A percentile compares a stretch with the other conserved stretches of the same genome.
Conservation (phyloP, 2,797 vertebrate genomes). For the Gobionotothen gibberifrons region DNA sequence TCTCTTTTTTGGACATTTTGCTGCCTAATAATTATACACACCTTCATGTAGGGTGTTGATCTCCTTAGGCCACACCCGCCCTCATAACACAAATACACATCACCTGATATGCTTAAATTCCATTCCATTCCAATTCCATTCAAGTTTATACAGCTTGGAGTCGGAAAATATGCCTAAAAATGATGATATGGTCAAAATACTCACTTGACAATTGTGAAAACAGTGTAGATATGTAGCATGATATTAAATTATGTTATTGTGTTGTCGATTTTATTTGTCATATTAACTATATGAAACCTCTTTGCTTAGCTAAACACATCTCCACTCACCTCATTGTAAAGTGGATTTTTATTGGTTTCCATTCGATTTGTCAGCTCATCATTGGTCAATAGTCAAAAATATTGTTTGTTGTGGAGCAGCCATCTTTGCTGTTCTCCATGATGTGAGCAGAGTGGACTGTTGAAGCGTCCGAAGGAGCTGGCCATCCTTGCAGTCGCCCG, state of each 20-base stretch:
- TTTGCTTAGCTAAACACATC: background rate
- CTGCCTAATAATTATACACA: too few relatives aligned
- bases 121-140: too few relatives aligned
- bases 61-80: too few relatives aligned
- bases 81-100: too few relatives aligned
- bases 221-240: too few relatives aligned
- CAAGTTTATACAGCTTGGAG: too few relatives aligned
- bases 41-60: too few relatives aligned
- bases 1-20: too few relatives aligned
- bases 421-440: background rate
- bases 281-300: background rate
- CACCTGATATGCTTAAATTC: too few relatives aligned
- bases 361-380: background rate
- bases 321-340: background rate
- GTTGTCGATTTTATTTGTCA: background rate
- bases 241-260: background rate
- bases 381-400: background rate
- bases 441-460: conserved; percentile 4
- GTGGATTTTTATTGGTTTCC: background rate
- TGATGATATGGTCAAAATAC: background rate
- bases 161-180: too few relatives aligned
- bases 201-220: too few relatives aligned
- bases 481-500: conserved; percentile 21
- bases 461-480: conserved; percentile 11
- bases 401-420: background rate